phyloP scores from a whole-genome alignment of 2,113 vertebrate species.

The Halcyon senegalensis region DNA sequence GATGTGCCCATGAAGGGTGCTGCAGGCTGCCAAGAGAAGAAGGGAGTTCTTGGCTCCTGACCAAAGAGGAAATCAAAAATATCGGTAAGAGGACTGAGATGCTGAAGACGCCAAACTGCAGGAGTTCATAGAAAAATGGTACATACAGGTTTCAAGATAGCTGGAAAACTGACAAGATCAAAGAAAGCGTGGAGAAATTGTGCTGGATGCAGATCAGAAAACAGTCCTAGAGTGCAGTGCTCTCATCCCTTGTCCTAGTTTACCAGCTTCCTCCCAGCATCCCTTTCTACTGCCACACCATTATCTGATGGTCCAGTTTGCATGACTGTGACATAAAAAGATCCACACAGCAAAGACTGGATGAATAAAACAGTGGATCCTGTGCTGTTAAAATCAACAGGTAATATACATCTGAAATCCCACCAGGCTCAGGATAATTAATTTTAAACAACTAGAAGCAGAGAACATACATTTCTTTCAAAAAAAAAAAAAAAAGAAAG shows the following conservation, averaged over 20 bases:
- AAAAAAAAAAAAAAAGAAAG: accelerated
- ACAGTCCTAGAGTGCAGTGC: neutral
- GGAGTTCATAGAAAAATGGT: no score
- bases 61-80: neutral
- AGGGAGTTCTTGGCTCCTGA: neutral
- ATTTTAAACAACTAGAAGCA: neutral
- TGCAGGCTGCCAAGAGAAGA: neutral
- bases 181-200: accelerated
- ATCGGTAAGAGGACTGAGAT: neutral
- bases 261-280: no score
- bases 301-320: neutral
- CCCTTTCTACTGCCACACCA: accelerated
- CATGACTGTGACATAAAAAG: accelerated
- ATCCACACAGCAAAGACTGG: neutral
- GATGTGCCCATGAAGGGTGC: accelerated
- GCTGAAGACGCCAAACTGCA: neutral
- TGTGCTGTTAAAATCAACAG: neutral
- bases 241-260: neutral
- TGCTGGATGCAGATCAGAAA: neutral
- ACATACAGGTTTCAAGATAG: neutral
- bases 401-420: neutral
- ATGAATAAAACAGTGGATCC: neutral
- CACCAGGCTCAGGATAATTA: accelerated
- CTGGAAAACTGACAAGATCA: accelerated
- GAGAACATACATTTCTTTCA: neutral